Evolutionary conservation across 2,797 vertebrate species (phyloP).

Genomic region (Columba guinea): DNA sequence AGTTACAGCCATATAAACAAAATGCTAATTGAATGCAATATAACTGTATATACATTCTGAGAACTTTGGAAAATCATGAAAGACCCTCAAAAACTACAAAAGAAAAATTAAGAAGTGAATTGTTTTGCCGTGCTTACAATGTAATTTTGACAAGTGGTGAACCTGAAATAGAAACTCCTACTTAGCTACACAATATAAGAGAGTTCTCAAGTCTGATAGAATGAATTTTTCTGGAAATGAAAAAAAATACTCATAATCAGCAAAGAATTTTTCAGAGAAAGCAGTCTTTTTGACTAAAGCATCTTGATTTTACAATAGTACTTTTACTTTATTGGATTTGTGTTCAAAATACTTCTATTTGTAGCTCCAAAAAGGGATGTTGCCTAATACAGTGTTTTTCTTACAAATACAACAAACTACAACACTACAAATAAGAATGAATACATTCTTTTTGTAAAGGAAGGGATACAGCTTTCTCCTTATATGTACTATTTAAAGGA

Average conservation of each 20-base stretch:
- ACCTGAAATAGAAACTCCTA: neutral
- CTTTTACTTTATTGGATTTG: neutral
- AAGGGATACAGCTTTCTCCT: neutral
- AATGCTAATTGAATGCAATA: neutral
- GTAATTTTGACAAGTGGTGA: neutral
- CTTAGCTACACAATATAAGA: neutral
- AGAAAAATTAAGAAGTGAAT: rapidly evolving
- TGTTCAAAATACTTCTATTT: neutral
- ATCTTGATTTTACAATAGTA: neutral
- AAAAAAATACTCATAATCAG: neutral
- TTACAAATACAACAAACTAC: neutral
- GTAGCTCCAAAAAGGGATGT: neutral
- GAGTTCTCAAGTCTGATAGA: neutral
- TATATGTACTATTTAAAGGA: neutral
- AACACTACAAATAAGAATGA: neutral
- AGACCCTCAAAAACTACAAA: neutral
- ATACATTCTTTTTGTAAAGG: neutral
- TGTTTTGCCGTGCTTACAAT: neutral
- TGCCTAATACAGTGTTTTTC: neutral
- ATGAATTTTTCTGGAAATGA: neutral
- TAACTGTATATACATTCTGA: neutral
- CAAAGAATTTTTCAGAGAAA: neutral
- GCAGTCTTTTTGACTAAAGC: neutral
- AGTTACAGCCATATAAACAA: neutral
- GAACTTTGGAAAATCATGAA: neutral